These are phyloP conservation scores for Pristionchus mayeri DNA, from an alignment of 2,888 invertebrate genomes.

Conservation along the genomic window DNA sequence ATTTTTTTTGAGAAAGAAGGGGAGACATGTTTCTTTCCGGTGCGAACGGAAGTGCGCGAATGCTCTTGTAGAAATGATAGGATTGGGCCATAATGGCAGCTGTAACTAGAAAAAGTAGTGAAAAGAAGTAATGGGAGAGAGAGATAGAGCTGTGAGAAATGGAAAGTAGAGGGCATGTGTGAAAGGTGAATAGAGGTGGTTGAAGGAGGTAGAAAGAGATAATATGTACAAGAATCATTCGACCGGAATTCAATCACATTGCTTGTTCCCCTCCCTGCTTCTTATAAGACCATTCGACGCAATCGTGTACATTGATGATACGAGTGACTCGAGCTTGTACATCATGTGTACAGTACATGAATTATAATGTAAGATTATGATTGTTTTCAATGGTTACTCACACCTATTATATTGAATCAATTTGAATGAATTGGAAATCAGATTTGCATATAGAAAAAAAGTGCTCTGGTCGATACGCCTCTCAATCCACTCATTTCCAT, in stretches of 20 bases:
- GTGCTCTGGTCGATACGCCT: not conserved
- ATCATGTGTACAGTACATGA: not conserved
- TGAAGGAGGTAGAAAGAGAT: slow-evolving; percentile 21
- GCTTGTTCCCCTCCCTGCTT: not conserved
- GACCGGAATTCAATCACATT: slow-evolving; percentile 41
- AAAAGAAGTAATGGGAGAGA: slow-evolving; percentile 40
- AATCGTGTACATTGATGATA: no score
- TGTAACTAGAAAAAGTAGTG: slow-evolving; percentile 12
- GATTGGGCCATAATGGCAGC: slow-evolving; percentile 45
- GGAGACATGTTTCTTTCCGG: slow-evolving; percentile 13
- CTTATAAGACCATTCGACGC: slow-evolving; percentile 15
- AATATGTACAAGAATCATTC: slow-evolving; percentile 48
- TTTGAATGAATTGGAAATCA: not conserved
- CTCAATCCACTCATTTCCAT: not conserved
- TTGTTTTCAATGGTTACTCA: no score
- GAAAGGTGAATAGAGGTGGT: not conserved
- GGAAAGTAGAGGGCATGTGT: slow-evolving; percentile 12
- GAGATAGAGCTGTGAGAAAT: slow-evolving; percentile 25
- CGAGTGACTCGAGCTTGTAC: slow-evolving; percentile 11
- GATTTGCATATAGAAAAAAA: not conserved
- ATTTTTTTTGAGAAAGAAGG: not conserved
- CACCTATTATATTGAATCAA: no score
- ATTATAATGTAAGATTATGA: no score
- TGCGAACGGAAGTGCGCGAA: slow-evolving; percentile 9
- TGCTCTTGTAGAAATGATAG: slow-evolving; percentile 34